Evolutionary conservation across 2,888 invertebrate species (phyloP).

Genomic region (Plagodis pulveraria): DNA sequence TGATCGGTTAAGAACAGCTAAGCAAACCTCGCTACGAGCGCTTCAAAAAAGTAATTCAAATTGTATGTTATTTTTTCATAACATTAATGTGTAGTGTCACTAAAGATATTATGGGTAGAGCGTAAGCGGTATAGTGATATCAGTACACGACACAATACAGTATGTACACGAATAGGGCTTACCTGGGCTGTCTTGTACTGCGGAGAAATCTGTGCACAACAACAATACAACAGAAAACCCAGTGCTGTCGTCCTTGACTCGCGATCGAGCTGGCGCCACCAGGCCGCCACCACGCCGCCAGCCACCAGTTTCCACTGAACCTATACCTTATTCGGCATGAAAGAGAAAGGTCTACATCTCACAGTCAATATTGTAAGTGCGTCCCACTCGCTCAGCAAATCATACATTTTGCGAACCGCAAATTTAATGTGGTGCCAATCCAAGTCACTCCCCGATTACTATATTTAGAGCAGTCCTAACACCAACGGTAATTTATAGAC

Average conservation of each 20-base stretch:
- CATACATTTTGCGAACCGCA: constrained; percentile 39
- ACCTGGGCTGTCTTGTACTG: constrained; percentile 34
- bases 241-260: constrained; percentile 67
- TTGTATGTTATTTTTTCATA: too few species aligned
- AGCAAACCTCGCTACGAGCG: too few species aligned
- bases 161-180: constrained; percentile 27
- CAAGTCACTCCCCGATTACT: constrained; percentile 34
- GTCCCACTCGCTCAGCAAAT: constrained; percentile 48
- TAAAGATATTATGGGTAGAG: too few species aligned
- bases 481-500: constrained; percentile 55
- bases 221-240: constrained; percentile 48
- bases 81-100: background rate
- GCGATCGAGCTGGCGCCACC: constrained; percentile 61
- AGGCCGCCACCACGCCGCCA: constrained; percentile 38
- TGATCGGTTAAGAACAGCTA: too few species aligned
- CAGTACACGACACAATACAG: too few species aligned
- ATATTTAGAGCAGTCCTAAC: constrained; percentile 56
- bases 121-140: too few species aligned
- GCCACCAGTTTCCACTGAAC: constrained; percentile 40
- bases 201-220: constrained; percentile 42
- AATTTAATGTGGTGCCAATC: constrained; percentile 31
- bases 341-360: constrained; percentile 41
- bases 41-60: too few species aligned
- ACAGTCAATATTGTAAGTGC: constrained; percentile 36
- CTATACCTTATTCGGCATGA: constrained; percentile 53